Evolutionary conservation across 2,888 invertebrate genomes (phyloP).

Genomic region (Drosophila histrio): DNA sequence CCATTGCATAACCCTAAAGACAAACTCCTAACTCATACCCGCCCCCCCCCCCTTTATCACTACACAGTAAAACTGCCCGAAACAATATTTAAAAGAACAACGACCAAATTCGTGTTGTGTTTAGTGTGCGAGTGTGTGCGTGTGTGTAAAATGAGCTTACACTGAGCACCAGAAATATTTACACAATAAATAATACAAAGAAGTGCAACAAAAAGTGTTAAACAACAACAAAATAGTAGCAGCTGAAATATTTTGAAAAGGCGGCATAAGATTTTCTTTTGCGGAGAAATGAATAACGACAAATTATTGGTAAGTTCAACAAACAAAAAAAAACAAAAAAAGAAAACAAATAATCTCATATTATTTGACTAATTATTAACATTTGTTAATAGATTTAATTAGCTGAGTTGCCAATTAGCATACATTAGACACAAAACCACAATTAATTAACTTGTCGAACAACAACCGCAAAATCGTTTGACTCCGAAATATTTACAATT

Average conservation of each 20-base stretch:
- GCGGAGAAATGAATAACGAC: conserved; percentile 82
- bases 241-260: conserved; percentile 37
- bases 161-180: conserved; percentile 60
- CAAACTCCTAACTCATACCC: conserved; percentile 29
- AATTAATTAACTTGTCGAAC: conserved; percentile 16
- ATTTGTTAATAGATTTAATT: conserved; percentile 4
- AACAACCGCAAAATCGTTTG: conserved; percentile 47
- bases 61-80: conserved; percentile 44
- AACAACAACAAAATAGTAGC: conserved; percentile 24
- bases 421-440: conserved; percentile 12
- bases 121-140: conserved; percentile 20
- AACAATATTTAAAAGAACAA: conserved; percentile 38
- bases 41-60: conserved; percentile 20
- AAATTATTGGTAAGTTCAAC: conserved; percentile 77
- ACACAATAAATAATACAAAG: conserved; percentile 44
- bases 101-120: conserved; percentile 15
- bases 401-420: conserved; percentile 17
- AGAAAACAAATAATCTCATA: background rate
- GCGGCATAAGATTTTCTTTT: conserved; percentile 60
- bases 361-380: conserved; percentile 5
- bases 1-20: conserved; percentile 63
- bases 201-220: conserved; percentile 56
- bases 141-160: conserved; percentile 56
- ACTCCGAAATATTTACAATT: conserved; percentile 20
- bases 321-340: background rate